Percentiles rank a stretch among this genome's conserved stretches.
Evolutionary conservation across 2,888 invertebrate genomes (phyloP).

Genomic region (Tetramorium bicarinatum): DNA sequence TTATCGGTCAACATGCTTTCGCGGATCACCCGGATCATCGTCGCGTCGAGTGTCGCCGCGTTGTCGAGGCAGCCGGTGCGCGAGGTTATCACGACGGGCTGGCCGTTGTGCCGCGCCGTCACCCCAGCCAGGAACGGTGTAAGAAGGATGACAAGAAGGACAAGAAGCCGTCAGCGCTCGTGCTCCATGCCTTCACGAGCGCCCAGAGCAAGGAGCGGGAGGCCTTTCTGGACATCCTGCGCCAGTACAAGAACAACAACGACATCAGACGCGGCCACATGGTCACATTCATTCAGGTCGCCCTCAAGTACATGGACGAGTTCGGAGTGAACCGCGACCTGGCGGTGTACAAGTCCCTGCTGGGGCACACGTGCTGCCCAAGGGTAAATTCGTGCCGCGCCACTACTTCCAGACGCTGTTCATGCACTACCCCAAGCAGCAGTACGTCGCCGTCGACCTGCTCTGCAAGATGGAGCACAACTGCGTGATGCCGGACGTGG

Average conservation of each 20-base stretch:
- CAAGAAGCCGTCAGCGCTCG: not conserved
- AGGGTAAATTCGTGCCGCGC: conserved; percentile 94
- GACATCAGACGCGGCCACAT: conserved; percentile 94
- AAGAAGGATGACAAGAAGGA: not conserved
- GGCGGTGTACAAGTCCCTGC: conserved; percentile 94
- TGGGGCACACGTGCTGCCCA: conserved; percentile 96
- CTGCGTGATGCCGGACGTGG: conserved; percentile 96
- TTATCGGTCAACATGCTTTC: conserved; percentile 12
- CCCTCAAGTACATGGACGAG: conserved; percentile 94
- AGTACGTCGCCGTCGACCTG: conserved; percentile 96
- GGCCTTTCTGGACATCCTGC: conserved; percentile 91
- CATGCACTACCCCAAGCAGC: conserved; percentile 98
- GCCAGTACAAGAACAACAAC: conserved; percentile 91
- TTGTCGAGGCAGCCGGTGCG: not conserved
- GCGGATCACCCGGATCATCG: not conserved
- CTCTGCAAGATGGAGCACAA: conserved; percentile 98
- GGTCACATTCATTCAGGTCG: conserved; percentile 98
- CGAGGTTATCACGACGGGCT: not conserved
- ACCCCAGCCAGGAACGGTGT: not conserved
- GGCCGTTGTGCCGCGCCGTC: not conserved
- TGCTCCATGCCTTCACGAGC: conserved; percentile 84
- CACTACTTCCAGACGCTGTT: conserved; percentile 96
- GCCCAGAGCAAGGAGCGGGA: conserved; percentile 89
- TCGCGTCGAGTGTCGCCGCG: not conserved
- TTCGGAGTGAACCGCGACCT: conserved; percentile 96